Evolutionary conservation across 2,888 invertebrate genomes (phyloP).

Genomic region (Nineta flava): DNA sequence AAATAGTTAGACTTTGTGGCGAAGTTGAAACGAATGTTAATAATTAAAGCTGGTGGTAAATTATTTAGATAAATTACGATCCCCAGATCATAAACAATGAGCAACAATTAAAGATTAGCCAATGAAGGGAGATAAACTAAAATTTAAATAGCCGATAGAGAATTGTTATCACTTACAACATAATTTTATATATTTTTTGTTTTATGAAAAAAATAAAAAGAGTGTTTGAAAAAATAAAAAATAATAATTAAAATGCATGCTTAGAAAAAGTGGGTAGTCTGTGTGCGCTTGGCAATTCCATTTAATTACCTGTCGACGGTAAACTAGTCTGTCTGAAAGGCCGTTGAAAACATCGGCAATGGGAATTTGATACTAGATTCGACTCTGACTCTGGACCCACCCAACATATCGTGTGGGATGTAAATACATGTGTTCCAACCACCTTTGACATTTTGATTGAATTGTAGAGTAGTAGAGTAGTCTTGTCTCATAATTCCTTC

Average conservation of each 20-base stretch:
- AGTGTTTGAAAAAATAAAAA: too few relatives aligned
- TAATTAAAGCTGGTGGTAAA: too few relatives aligned
- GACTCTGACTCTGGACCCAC: not conserved
- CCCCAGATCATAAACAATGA: too few relatives aligned
- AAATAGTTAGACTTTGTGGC: too few relatives aligned
- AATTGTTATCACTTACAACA: too few relatives aligned
- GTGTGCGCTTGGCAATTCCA: conserved; percentile 6
- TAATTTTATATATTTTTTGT: too few relatives aligned
- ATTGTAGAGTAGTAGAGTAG: not conserved
- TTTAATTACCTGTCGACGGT: conserved; percentile 7
- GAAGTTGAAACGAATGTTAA: too few relatives aligned
- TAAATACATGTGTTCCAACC: not conserved
- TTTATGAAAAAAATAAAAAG: too few relatives aligned
- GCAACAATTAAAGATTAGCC: too few relatives aligned
- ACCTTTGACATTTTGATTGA: not conserved
- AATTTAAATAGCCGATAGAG: too few relatives aligned
- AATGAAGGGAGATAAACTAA: too few relatives aligned
- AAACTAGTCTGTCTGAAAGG: conserved; percentile 4
- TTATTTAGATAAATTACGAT: too few relatives aligned
- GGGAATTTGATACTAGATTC: not conserved
- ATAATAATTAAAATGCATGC: not conserved
- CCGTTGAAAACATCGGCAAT: conserved; percentile 5
- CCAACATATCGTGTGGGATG: not conserved
- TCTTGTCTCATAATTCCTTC: not conserved
- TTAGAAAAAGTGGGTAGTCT: conserved; percentile 4